Conservation (phyloP, 2,888 invertebrate species). For the Parnassius mnemosyne region DNA sequence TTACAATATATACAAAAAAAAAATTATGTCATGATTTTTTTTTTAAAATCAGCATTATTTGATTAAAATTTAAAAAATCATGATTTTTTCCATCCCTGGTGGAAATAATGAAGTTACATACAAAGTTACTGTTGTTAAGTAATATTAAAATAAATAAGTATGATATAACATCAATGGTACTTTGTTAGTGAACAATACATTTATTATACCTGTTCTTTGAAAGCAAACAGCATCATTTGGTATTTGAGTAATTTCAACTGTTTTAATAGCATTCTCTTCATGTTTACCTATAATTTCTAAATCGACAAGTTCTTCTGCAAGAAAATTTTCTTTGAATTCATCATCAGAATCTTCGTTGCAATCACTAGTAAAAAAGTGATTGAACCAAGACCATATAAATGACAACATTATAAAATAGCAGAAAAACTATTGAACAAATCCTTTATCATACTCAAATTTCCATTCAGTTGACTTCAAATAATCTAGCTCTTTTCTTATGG, state of each 20-base stretch:
- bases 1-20: too few species aligned
- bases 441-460: conserved; percentile 88
- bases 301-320: conserved; percentile 62
- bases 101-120: too few species aligned
- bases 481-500: conserved; percentile 86
- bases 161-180: neutral
- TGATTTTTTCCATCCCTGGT: too few species aligned
- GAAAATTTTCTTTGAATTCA: conserved; percentile 54
- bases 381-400: conserved; percentile 59
- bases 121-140: too few species aligned
- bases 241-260: conserved; percentile 32
- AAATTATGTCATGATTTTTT: too few species aligned
- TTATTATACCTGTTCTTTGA: conserved; percentile 57
- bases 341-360: conserved; percentile 41
- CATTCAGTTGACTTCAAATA: conserved; percentile 90
- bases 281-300: conserved; percentile 49
- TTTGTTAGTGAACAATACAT: neutral
- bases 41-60: too few species aligned
- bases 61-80: too few species aligned
- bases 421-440: conserved; percentile 75
- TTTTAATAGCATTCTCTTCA: conserved; percentile 27
- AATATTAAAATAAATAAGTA: too few species aligned
- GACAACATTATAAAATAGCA: conserved; percentile 62
- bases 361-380: conserved; percentile 51
- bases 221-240: conserved; percentile 53